Percentiles rank a stretch among this genome's conserved stretches.
Evolutionary conservation across 2,888 invertebrate genomes (phyloP).

Genomic region (Perizoma affinitatum): DNA sequence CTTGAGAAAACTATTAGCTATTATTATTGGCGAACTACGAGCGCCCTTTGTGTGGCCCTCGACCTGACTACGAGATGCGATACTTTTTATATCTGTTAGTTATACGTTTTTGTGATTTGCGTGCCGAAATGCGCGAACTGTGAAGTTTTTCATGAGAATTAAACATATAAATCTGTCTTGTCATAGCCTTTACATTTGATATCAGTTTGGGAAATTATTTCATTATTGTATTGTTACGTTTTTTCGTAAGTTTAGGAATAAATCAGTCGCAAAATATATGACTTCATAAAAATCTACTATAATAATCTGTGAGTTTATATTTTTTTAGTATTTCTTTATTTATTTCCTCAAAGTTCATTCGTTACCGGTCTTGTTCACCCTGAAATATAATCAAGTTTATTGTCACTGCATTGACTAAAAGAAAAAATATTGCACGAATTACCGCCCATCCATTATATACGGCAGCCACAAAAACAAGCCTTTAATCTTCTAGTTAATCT

Average conservation of each 20-base stretch:
- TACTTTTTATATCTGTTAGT: constrained; percentile 64
- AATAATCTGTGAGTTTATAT: no score
- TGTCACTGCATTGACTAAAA: no score
- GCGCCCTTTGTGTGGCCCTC: constrained; percentile 64
- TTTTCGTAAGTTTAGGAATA: constrained; percentile 6
- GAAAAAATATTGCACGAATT: no score
- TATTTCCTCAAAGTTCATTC: background rate
- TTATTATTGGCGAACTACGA: constrained; percentile 77
- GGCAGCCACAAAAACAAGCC: no score
- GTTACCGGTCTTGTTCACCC: no score
- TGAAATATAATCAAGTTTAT: no score
- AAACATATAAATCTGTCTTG: constrained; percentile 47
- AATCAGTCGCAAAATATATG: constrained; percentile 6
- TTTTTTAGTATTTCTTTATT: background rate
- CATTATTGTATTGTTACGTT: constrained; percentile 5
- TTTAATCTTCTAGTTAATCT: no score
- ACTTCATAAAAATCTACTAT: background rate
- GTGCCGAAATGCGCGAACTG: constrained; percentile 65
- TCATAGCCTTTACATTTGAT: constrained; percentile 42
- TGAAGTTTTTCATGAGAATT: constrained; percentile 51
- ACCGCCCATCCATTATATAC: no score
- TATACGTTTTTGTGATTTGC: constrained; percentile 67
- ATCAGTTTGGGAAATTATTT: constrained; percentile 47
- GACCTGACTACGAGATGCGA: constrained; percentile 43
- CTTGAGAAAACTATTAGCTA: constrained; percentile 82